phyloP scores from a whole-genome alignment of 2,888 invertebrate genomes.

The Drepanosiphum platanoidis region DNA sequence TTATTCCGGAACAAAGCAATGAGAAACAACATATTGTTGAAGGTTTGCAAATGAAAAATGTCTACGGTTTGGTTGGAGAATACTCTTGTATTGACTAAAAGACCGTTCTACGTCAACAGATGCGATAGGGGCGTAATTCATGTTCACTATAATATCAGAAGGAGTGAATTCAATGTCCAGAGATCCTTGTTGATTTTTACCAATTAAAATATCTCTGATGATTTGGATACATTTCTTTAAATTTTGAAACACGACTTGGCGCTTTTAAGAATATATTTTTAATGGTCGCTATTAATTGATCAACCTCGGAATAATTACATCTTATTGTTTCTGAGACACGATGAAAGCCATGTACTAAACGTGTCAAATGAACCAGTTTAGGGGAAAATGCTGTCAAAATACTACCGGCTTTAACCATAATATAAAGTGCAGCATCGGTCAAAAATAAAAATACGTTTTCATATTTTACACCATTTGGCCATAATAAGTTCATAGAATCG shows the following conservation, averaged over 20 bases:
- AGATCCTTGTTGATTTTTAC: not conserved
- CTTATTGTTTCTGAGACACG: not conserved
- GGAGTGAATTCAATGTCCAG: conserved; percentile 17
- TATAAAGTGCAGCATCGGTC: not conserved
- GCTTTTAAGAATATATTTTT: not conserved
- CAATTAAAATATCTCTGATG: not conserved
- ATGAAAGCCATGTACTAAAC: not conserved
- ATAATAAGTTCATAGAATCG: conserved; percentile 23
- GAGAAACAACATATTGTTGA: not conserved
- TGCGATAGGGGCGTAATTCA: not conserved
- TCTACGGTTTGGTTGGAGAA: not conserved
- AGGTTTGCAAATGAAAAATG: conserved; percentile 1
- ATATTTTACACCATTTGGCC: conserved; percentile 23
- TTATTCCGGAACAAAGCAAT: not conserved
- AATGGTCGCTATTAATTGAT: not conserved
- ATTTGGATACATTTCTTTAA: conserved; percentile 5
- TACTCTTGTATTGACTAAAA: not conserved
- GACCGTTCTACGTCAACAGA: not conserved
- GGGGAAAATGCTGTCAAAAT: not conserved
- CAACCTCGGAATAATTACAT: not conserved
- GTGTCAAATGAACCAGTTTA: not conserved
- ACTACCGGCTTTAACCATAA: not conserved
- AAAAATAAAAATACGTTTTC: conserved; percentile 1
- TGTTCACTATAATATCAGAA: not conserved
- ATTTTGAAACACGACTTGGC: conserved; percentile 1